A percentile compares a stretch with the other conserved stretches of the same genome.
Conservation (phyloP, 2,113 vertebrate species). For the Acanthochromis polyacanthus region DNA sequence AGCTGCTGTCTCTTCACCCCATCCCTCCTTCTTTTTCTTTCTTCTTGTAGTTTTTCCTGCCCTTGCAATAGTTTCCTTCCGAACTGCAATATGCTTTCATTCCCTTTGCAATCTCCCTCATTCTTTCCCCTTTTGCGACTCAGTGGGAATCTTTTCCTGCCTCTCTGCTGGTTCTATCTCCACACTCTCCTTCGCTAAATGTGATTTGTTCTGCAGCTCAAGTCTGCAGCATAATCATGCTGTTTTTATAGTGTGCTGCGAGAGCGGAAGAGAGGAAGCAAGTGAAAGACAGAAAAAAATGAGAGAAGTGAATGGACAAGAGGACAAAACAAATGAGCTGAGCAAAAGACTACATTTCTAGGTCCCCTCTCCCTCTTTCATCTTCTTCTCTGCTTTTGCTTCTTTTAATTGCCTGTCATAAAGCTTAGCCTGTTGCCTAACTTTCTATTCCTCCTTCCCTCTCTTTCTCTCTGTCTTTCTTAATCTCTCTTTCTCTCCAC, state of each 20-base stretch:
- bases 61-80: slow-evolving; percentile 52
- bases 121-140: slow-evolving; percentile 68
- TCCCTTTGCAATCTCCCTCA: slow-evolving; percentile 61
- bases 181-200: slow-evolving; percentile 76
- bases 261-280: slow-evolving; percentile 59
- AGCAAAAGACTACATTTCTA: slow-evolving; percentile 30
- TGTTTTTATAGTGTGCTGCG: slow-evolving; percentile 65
- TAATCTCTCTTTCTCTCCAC: slow-evolving; percentile 28
- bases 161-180: slow-evolving; percentile 69
- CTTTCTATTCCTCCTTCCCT: slow-evolving; percentile 15
- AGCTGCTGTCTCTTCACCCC: slow-evolving; percentile 14
- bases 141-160: slow-evolving; percentile 74
- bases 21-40: slow-evolving; percentile 36
- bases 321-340: slow-evolving; percentile 64
- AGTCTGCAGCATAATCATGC: slow-evolving; percentile 77
- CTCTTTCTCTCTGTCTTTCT: slow-evolving; percentile 8
- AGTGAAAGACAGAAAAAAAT: slow-evolving; percentile 31
- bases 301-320: slow-evolving; percentile 54
- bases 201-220: slow-evolving; percentile 85
- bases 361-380: slow-evolving; percentile 49
- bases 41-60: slow-evolving; percentile 1
- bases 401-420: slow-evolving; percentile 66
- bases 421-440: slow-evolving; percentile 9
- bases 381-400: slow-evolving; percentile 56
- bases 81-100: slow-evolving; percentile 64